Evolutionary conservation across 2,113 vertebrate genomes (phyloP).

Genomic region (Geococcyx californianus): DNA sequence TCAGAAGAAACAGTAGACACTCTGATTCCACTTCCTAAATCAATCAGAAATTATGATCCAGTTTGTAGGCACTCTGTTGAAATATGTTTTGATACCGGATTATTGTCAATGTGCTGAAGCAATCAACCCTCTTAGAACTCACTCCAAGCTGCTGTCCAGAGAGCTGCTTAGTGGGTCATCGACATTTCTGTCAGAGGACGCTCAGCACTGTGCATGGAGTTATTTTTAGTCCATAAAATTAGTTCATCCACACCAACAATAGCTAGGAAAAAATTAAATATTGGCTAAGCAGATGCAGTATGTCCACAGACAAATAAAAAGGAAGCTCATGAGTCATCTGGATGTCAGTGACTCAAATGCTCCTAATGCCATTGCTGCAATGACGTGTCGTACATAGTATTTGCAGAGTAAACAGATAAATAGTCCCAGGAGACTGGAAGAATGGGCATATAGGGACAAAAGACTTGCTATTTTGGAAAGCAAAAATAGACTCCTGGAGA

Average conservation of each 20-base stretch:
- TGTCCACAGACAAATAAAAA: background rate
- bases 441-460: background rate
- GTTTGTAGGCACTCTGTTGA: background rate
- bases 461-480: background rate
- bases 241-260: background rate
- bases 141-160: background rate
- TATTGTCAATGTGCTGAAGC: background rate
- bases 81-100: background rate
- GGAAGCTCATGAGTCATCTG: constrained; percentile 24
- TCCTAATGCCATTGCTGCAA: background rate
- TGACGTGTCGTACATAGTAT: background rate
- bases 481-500: background rate
- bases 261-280: background rate
- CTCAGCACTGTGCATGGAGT: background rate
- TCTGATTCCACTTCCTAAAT: background rate
- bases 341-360: background rate
- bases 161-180: background rate
- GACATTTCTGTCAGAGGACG: background rate
- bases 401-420: constrained; percentile 2
- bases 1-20: background rate
- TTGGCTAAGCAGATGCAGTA: background rate
- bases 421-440: background rate
- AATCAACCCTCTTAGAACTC: background rate
- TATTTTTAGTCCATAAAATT: background rate
- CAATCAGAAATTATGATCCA: background rate